These are phyloP conservation scores for Vesta saturnalis DNA, from an alignment of 2,888 invertebrate genomes.

Conservation along the genomic window DNA sequence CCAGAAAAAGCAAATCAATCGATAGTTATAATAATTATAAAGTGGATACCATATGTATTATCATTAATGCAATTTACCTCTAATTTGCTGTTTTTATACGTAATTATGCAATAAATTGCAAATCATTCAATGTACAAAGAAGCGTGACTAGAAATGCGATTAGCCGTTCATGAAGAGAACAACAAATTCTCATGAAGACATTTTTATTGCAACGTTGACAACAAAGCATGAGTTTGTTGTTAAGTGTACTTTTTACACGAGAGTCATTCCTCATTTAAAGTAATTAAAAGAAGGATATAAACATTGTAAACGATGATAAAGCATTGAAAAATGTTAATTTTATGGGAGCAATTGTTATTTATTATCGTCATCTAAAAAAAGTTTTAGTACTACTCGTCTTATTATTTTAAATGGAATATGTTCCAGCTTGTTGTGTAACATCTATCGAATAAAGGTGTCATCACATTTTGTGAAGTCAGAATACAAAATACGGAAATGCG, in stretches of 20 bases:
- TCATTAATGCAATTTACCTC: conserved; percentile 1
- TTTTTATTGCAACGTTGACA: conserved; percentile 40
- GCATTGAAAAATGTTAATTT: too few relatives aligned
- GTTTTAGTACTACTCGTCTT: too few relatives aligned
- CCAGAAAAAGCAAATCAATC: not conserved
- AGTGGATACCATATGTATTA: not conserved
- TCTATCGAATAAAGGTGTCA: too few relatives aligned
- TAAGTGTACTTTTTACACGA: not conserved
- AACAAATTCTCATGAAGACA: conserved; percentile 41
- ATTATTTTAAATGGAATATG: too few relatives aligned
- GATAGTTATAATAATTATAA: too few relatives aligned
- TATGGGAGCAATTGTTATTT: too few relatives aligned
- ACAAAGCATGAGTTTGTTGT: conserved; percentile 28
- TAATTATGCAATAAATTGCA: conserved; percentile 34
- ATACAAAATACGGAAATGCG: too few relatives aligned
- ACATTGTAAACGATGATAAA: too few relatives aligned
- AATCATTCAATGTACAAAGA: conserved; percentile 27
- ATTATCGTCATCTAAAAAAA: too few relatives aligned
- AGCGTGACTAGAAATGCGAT: conserved; percentile 44
- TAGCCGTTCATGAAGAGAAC: conserved; percentile 38
- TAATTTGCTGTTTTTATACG: conserved; percentile 15
- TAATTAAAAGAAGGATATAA: not conserved
- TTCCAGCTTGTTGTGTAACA: too few relatives aligned
- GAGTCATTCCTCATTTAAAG: not conserved
- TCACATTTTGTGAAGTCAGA: too few relatives aligned